These are phyloP conservation scores for Myiozetetes cayanensis DNA, from an alignment of 2,113 vertebrate genomes.

Conservation along the genomic window DNA sequence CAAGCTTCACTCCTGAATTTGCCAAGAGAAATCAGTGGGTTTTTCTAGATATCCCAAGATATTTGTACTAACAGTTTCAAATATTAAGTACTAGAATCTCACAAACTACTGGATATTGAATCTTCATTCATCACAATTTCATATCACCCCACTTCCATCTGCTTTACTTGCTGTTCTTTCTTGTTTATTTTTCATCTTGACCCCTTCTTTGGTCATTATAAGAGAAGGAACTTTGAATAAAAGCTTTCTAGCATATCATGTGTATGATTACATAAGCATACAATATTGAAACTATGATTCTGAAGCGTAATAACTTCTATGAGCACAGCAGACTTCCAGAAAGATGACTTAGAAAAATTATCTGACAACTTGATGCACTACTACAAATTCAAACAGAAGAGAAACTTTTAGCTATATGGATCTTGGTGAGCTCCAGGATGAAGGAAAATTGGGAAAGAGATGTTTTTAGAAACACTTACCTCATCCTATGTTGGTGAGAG, in stretches of 20 bases:
- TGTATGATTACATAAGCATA: neutral
- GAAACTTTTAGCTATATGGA: neutral
- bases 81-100: neutral
- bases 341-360: neutral
- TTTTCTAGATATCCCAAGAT: neutral
- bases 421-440: neutral
- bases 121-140: neutral
- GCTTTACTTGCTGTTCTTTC: neutral
- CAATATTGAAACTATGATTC: neutral
- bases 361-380: neutral
- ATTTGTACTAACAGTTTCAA: neutral
- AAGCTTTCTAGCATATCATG: neutral
- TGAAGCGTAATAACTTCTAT: neutral
- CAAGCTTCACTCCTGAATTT: neutral
- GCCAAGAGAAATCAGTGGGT: neutral
- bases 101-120: neutral
- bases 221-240: neutral
- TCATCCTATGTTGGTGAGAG: neutral
- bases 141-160: neutral
- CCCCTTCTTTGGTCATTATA: neutral
- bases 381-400: neutral
- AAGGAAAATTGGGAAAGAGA: neutral
- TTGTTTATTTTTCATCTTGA: neutral
- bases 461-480: neutral
- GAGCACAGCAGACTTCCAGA: neutral